Conservation (phyloP, 2,797 vertebrate species). For the Urosaurus nigricauda region DNA sequence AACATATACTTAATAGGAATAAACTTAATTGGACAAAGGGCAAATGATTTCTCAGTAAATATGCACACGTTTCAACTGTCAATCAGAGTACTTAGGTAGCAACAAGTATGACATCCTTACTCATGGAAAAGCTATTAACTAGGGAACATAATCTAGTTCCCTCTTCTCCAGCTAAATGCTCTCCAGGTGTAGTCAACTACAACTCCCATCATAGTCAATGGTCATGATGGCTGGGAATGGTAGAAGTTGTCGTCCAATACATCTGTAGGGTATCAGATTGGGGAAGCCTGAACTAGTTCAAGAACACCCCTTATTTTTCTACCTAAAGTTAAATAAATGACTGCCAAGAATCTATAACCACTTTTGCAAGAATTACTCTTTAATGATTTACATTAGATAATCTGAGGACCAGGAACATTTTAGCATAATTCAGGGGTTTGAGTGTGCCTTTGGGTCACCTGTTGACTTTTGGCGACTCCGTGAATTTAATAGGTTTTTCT, state of each 20-base stretch:
- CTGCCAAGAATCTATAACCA: neutral
- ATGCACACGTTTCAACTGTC: neutral
- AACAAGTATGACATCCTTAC: neutral
- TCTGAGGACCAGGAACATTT: neutral
- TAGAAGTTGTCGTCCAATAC: too few species aligned
- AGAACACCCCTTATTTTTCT: neutral
- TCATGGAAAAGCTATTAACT: neutral
- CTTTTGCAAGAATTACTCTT: neutral
- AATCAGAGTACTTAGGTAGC: neutral
- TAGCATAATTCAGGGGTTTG: neutral
- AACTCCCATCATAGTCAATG: too few species aligned
- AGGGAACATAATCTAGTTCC: neutral
- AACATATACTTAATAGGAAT: neutral
- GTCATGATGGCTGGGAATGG: too few species aligned
- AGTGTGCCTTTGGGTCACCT: too few species aligned
- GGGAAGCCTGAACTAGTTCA: neutral
- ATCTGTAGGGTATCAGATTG: too few species aligned
- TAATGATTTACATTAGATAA: neutral
- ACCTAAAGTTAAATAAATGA: neutral
- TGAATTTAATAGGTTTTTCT: too few species aligned
- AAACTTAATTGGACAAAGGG: neutral
- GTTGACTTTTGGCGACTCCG: too few species aligned
- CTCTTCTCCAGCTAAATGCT: too few species aligned
- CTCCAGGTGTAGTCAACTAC: too few species aligned
- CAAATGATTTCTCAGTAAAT: neutral